These are phyloP conservation scores for Ooceraea biroi DNA, from an alignment of 1,140 invertebrate species.

Conservation along the genomic window DNA sequence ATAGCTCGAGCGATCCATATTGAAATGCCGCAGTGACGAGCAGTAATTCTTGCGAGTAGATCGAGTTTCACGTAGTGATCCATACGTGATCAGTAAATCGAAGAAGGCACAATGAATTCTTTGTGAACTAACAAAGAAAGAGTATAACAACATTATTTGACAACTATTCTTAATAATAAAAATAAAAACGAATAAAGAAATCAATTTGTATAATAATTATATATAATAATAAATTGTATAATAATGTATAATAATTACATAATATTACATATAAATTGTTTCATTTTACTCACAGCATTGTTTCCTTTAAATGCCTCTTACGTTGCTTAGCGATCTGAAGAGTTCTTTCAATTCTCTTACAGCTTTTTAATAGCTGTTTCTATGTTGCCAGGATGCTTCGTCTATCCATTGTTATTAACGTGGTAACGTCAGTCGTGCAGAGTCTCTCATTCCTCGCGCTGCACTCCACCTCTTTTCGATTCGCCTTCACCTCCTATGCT, in stretches of 20 bases:
- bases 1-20: background rate
- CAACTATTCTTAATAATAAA: too few species aligned
- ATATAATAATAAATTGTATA: too few species aligned
- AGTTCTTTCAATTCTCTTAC: background rate
- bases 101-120: constrained; percentile 11
- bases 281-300: too few species aligned
- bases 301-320: too few species aligned
- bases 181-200: too few species aligned
- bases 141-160: too few species aligned
- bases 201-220: too few species aligned
- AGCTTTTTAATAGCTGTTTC: background rate
- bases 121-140: background rate
- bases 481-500: constrained; percentile 41
- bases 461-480: constrained; percentile 33
- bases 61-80: background rate
- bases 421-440: constrained; percentile 10
- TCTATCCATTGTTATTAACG: constrained; percentile 35
- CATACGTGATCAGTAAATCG: background rate
- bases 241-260: too few species aligned
- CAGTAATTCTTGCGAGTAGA: constrained; percentile 7
- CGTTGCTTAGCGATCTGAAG: too few species aligned
- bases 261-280: too few species aligned
- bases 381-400: background rate
- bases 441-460: background rate
- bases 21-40: constrained; percentile 38